These are phyloP conservation scores for Xiphydria camelus DNA, from an alignment of 2,888 invertebrate genomes.

Conservation along the genomic window DNA sequence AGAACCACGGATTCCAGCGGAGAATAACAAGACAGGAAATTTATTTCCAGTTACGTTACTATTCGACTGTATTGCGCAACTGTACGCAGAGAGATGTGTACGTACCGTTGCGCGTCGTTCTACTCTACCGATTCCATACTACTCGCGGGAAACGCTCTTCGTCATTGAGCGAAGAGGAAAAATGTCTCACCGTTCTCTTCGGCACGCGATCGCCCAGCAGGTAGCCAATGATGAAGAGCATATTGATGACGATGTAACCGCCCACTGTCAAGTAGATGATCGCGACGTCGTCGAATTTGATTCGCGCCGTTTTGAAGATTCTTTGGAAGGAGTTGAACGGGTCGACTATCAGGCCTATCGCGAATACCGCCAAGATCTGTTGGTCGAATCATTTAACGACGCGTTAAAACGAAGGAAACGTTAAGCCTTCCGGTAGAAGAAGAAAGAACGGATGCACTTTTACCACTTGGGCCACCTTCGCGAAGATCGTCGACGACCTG, in stretches of 20 bases:
- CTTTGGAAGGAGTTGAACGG: slow-evolving; percentile 60
- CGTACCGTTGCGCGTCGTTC: no score
- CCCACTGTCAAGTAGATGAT: slow-evolving; percentile 70
- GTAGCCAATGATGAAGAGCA: slow-evolving; percentile 65
- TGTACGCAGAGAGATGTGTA: no score
- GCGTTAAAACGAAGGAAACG: not conserved
- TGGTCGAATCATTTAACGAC: not conserved
- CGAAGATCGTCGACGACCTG: slow-evolving; percentile 60
- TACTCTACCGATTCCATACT: no score
- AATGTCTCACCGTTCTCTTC: slow-evolving; percentile 62
- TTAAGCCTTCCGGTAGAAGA: not conserved
- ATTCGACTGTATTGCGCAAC: no score
- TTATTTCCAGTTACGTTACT: no score
- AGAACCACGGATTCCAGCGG: no score
- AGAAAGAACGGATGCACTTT: slow-evolving; percentile 44
- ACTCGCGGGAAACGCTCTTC: no score
- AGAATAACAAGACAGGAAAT: no score
- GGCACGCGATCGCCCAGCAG: slow-evolving; percentile 67
- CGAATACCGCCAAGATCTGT: slow-evolving; percentile 66
- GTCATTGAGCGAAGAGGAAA: not conserved
- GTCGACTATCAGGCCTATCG: slow-evolving; percentile 67
- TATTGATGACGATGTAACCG: slow-evolving; percentile 69
- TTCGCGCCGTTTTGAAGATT: slow-evolving; percentile 56
- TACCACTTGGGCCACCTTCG: slow-evolving; percentile 68
- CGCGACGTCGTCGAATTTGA: slow-evolving; percentile 65